Percentiles rank a stretch among this genome's conserved stretches.
Evolutionary conservation across 2,797 vertebrate genomes (phyloP).

Genomic region (Propithecus perrieri): DNA sequence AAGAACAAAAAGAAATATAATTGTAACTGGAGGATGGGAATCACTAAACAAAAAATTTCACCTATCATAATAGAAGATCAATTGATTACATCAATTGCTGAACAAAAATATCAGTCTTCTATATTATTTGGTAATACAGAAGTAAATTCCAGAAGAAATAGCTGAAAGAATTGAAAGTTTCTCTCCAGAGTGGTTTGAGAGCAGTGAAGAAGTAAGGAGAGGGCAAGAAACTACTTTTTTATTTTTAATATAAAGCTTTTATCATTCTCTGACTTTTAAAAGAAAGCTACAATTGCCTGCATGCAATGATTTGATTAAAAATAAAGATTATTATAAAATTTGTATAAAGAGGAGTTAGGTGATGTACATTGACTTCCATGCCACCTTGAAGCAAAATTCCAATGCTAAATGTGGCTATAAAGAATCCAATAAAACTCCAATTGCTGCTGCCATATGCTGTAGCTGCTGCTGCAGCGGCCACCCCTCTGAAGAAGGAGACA

Average conservation of each 20-base stretch:
- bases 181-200: not conserved
- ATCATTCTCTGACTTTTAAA: not conserved
- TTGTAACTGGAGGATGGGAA: not conserved
- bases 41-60: not conserved
- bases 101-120: not conserved
- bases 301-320: not conserved
- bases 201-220: not conserved
- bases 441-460: not conserved
- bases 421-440: not conserved
- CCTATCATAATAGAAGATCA: not conserved
- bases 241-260: not conserved
- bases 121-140: not conserved
- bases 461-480: too few relatives aligned
- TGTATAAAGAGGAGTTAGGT: not conserved
- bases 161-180: conserved; percentile 21
- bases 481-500: not conserved
- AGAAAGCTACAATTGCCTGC: not conserved
- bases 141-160: conserved; percentile 14
- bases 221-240: not conserved
- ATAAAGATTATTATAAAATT: not conserved
- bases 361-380: not conserved
- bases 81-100: not conserved
- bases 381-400: not conserved
- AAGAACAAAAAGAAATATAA: not conserved
- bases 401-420: not conserved